A percentile compares a stretch with the other conserved stretches of the same genome.
Evolutionary conservation across 2,888 invertebrate species (phyloP).

Genomic region (Pilophorus perplexus): DNA sequence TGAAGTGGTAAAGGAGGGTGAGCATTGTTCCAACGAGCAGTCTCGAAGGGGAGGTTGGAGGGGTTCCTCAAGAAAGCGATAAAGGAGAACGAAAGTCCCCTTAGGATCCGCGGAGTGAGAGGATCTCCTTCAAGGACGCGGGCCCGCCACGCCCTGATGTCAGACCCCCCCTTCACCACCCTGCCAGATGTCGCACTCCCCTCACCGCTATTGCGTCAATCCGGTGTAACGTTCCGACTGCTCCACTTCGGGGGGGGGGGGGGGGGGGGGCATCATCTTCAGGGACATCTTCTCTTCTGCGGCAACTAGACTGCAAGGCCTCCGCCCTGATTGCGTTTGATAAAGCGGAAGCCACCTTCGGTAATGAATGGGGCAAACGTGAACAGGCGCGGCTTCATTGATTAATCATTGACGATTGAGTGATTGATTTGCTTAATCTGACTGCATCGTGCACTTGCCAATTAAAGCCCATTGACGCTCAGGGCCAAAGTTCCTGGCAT

Average conservation of each 20-base stretch:
- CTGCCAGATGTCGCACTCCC: too few relatives aligned
- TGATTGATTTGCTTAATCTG: too few relatives aligned
- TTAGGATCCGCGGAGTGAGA: constrained; percentile 15
- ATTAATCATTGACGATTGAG: too few relatives aligned
- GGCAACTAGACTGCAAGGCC: too few relatives aligned
- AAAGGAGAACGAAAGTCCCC: constrained; percentile 19
- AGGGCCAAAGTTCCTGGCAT: too few relatives aligned
- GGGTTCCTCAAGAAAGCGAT: constrained; percentile 6
- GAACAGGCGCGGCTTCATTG: too few relatives aligned
- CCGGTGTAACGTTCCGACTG: too few relatives aligned
- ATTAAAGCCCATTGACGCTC: too few relatives aligned
- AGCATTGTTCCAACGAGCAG: constrained; percentile 11
- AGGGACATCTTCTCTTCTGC: constrained; percentile 5
- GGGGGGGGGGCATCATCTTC: constrained; percentile 6
- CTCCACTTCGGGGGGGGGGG: constrained; percentile 12
- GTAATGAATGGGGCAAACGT: too few relatives aligned
- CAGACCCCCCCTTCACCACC: constrained; percentile 5
- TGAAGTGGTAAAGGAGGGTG: constrained; percentile 20
- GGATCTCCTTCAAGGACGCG: constrained; percentile 13
- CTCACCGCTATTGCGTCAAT: constrained; percentile 22
- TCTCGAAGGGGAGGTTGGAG: background rate
- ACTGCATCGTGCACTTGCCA: too few relatives aligned
- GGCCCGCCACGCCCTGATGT: constrained; percentile 17
- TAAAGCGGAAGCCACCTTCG: too few relatives aligned
- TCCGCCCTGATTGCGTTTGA: too few relatives aligned